Evolutionary conservation across 2,888 invertebrate species (phyloP).

Genomic region (Allolobophora icterica): DNA sequence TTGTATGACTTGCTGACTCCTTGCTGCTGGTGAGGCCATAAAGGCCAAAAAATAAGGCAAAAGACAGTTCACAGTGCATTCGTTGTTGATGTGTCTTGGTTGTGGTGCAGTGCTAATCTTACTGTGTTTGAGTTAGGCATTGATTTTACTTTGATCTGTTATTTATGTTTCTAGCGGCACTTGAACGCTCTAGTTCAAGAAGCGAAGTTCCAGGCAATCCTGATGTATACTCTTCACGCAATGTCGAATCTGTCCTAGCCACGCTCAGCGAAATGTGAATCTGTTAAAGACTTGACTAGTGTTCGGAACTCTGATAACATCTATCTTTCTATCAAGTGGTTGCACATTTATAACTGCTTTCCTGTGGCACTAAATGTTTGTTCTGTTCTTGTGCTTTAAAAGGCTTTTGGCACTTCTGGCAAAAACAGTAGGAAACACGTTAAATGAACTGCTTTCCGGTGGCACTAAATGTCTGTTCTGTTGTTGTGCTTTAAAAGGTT

Average conservation of each 20-base stretch:
- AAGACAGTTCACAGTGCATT: not conserved
- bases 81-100: not conserved
- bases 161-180: constrained; percentile 26
- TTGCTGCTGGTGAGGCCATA: not conserved
- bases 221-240: constrained; percentile 19
- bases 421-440: not conserved
- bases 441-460: not conserved
- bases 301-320: constrained; percentile 26
- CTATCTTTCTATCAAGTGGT: constrained; percentile 20
- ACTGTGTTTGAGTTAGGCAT: not conserved
- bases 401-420: not conserved
- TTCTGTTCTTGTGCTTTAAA: not conserved
- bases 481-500: not conserved
- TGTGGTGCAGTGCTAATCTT: not conserved
- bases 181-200: constrained; percentile 25
- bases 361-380: not conserved
- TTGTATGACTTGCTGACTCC: not conserved
- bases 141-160: not conserved
- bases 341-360: not conserved
- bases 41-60: not conserved
- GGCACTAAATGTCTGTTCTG: not conserved
- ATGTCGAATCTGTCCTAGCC: not conserved
- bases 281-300: not conserved
- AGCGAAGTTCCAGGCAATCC: not conserved
- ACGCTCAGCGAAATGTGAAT: not conserved